Evolutionary conservation across 2,797 vertebrate species (phyloP).

Genomic region (Spinus olivaceus): DNA sequence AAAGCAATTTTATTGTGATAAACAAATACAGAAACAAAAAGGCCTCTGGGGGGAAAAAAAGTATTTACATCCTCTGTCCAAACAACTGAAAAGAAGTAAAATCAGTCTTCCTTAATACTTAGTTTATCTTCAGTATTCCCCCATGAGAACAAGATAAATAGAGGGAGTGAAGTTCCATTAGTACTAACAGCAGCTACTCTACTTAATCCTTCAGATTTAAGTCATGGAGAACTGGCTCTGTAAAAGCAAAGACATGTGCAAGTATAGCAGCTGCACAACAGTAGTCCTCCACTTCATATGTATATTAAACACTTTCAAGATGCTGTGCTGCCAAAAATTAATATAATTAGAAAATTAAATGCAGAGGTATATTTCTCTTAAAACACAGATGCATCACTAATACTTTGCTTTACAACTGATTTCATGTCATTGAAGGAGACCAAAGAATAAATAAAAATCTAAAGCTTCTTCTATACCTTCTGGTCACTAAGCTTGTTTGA

Average conservation of each 20-base stretch:
- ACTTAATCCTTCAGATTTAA: neutral
- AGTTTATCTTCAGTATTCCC: neutral
- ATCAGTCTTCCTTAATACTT: neutral
- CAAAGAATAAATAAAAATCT: neutral
- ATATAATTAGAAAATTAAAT: neutral
- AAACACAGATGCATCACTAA: neutral
- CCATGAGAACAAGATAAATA: neutral
- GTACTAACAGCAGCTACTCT: neutral
- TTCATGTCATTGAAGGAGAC: neutral
- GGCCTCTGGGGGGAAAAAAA: neutral
- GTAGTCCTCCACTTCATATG: neutral
- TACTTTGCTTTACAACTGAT: neutral
- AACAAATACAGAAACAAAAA: neutral
- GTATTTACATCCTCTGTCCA: neutral
- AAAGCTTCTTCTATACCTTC: neutral
- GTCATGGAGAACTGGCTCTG: neutral
- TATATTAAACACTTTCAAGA: neutral
- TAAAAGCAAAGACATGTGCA: neutral
- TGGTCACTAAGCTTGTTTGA: neutral
- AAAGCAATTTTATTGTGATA: neutral
- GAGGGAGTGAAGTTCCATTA: neutral
- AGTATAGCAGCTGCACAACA: neutral
- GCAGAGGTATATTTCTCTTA: neutral
- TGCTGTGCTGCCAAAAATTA: neutral
- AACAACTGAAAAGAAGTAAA: neutral